These are phyloP conservation scores for Diloba caeruleocephala DNA, from an alignment of 2,888 invertebrate genomes.

Conservation along the genomic window DNA sequence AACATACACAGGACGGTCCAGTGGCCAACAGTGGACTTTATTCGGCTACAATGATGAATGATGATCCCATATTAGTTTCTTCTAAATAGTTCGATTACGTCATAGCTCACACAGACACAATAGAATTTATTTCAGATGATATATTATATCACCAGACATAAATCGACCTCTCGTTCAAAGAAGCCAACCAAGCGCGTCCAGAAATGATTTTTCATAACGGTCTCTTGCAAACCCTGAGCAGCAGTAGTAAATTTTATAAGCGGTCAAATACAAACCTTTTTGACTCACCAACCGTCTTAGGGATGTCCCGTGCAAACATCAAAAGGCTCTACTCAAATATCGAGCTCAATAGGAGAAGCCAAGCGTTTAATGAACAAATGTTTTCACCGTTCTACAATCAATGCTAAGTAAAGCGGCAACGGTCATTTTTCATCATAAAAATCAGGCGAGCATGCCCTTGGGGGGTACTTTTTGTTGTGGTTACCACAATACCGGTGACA, in stretches of 20 bases:
- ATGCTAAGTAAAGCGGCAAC: constrained; percentile 59
- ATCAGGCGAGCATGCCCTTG: constrained; percentile 59
- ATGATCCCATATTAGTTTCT: no score
- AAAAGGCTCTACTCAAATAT: constrained; percentile 45
- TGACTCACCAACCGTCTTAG: constrained; percentile 38
- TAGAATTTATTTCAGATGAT: constrained; percentile 8
- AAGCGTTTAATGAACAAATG: constrained; percentile 76
- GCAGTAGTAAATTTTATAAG: constrained; percentile 48
- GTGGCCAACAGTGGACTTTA: no score
- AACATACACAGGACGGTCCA: no score
- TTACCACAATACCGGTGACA: constrained; percentile 68
- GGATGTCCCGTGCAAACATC: constrained; percentile 49
- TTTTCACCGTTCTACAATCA: constrained; percentile 73
- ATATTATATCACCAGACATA: background rate
- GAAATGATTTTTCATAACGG: constrained; percentile 38
- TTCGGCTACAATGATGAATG: no score
- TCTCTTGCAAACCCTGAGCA: constrained; percentile 36
- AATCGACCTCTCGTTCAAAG: constrained; percentile 12
- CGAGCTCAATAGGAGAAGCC: constrained; percentile 44
- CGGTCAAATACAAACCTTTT: constrained; percentile 52
- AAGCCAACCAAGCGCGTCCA: constrained; percentile 17
- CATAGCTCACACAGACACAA: constrained; percentile 7
- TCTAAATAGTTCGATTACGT: no score
- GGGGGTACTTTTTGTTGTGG: constrained; percentile 72
- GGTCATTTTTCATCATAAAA: constrained; percentile 83